A percentile compares a stretch with the other conserved stretches of the same genome.
Conservation (phyloP, 2,888 invertebrate species). For the Axea sp. region DNA sequence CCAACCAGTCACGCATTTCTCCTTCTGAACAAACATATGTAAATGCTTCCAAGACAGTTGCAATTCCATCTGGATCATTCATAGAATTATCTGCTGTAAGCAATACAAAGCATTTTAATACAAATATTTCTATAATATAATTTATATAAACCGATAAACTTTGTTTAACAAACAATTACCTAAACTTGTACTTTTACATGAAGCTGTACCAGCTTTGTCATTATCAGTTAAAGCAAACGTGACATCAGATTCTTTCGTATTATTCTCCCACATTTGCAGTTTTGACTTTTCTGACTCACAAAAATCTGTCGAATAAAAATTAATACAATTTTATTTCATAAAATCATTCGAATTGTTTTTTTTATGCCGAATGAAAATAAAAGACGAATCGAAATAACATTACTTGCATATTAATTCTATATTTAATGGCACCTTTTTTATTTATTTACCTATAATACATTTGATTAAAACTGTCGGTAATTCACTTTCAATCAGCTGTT, state of each 20-base stretch:
- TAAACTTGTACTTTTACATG: slow-evolving; percentile 24
- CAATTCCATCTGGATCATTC: slow-evolving; percentile 82
- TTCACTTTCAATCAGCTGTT: slow-evolving; percentile 88
- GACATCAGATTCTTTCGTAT: slow-evolving; percentile 11
- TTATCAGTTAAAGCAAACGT: slow-evolving; percentile 78
- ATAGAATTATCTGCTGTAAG: slow-evolving; percentile 77
- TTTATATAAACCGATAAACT: no score
- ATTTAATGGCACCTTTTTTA: no score
- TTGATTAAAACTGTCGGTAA: slow-evolving; percentile 84
- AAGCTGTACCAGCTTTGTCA: slow-evolving; percentile 78
- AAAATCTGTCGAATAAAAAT: slow-evolving; percentile 67
- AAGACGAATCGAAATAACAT: no score
- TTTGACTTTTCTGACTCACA: slow-evolving; percentile 71
- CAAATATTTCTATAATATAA: no score
- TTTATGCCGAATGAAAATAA: no score
- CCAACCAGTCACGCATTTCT: slow-evolving; percentile 93
- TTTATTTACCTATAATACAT: slow-evolving; percentile 80
- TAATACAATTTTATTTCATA: no score
- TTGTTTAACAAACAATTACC: not conserved
- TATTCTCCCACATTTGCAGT: slow-evolving; percentile 40
- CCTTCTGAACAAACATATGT: slow-evolving; percentile 89
- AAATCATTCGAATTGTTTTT: no score
- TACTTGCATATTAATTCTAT: no score
- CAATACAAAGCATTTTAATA: not conserved
- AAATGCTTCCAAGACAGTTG: slow-evolving; percentile 88